phyloP scores from a whole-genome alignment of 2,888 invertebrate genomes.

The Troglohyphantes excavatus region DNA sequence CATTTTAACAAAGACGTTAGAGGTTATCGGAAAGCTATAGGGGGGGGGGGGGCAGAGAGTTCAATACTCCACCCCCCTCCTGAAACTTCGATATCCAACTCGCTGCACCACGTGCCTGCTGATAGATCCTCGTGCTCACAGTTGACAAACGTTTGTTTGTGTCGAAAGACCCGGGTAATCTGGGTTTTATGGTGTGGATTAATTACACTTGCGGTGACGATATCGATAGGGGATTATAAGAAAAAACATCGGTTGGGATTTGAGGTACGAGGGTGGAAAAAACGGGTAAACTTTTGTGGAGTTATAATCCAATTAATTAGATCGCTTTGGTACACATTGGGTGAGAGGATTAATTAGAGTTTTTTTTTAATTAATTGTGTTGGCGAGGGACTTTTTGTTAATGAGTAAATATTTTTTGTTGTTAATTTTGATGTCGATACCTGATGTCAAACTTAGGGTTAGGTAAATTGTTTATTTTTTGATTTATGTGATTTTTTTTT shows the following conservation, averaged over 20 bases:
- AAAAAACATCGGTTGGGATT: constrained; percentile 31
- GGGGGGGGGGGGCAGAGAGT: constrained; percentile 4
- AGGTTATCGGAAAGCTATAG: constrained; percentile 75
- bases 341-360: constrained; percentile 18
- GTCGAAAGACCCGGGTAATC: constrained; percentile 52
- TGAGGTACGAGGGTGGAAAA: neutral
- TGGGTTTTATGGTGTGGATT: constrained; percentile 39
- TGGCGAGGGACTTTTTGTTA: constrained; percentile 19
- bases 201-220: constrained; percentile 46
- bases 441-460: neutral
- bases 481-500: too few species aligned
- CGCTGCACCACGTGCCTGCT: constrained; percentile 26
- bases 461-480: neutral
- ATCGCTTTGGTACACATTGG: constrained; percentile 56
- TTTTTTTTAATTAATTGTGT: neutral
- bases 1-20: constrained; percentile 76
- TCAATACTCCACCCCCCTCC: neutral
- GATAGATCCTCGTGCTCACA: constrained; percentile 46
- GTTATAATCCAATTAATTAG: constrained; percentile 66
- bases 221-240: constrained; percentile 55
- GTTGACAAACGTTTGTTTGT: constrained; percentile 47
- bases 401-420: neutral
- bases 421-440: neutral
- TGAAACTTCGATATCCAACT: constrained; percentile 33
- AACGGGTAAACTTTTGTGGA: constrained; percentile 65